These are phyloP conservation scores for Anthrax anthrax DNA, from an alignment of 2,888 invertebrate species.

Conservation along the genomic window DNA sequence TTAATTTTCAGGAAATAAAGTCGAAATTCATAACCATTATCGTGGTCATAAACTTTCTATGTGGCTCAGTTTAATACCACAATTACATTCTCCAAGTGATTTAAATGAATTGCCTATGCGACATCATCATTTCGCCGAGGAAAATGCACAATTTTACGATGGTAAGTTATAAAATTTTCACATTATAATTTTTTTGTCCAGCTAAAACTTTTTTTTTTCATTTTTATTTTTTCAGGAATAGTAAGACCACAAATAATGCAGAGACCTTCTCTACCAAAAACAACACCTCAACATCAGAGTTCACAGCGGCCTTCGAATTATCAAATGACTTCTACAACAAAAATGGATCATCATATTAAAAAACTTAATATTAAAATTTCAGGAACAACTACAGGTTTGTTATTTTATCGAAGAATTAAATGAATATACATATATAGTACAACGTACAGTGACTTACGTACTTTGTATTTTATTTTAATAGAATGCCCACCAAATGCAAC, in stretches of 20 bases:
- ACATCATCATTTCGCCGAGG: slow-evolving; percentile 75
- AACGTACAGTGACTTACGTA: not conserved
- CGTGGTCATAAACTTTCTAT: slow-evolving; percentile 87
- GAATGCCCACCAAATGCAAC: slow-evolving; percentile 59
- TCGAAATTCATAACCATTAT: slow-evolving; percentile 78
- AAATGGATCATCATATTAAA: slow-evolving; percentile 26
- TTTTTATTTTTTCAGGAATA: slow-evolving; percentile 39
- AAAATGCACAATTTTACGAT: slow-evolving; percentile 64
- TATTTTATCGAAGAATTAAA: not conserved
- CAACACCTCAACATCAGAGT: slow-evolving; percentile 27
- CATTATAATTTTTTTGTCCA: too few species aligned
- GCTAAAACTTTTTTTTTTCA: not conserved
- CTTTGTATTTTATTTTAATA: slow-evolving; percentile 1
- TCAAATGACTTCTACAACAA: slow-evolving; percentile 20
- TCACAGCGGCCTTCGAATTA: slow-evolving; percentile 9
- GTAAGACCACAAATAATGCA: slow-evolving; percentile 62
- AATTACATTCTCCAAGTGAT: slow-evolving; percentile 71
- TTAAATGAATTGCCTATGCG: slow-evolving; percentile 67
- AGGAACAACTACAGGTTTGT: slow-evolving; percentile 28
- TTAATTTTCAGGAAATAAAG: slow-evolving; percentile 43
- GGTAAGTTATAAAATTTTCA: slow-evolving; percentile 39
- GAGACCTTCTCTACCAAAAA: slow-evolving; percentile 46
- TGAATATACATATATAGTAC: not conserved
- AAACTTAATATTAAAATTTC: slow-evolving; percentile 34
- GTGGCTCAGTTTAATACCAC: slow-evolving; percentile 83